Conservation (phyloP, 2,888 invertebrate genomes). For the Agriopis leucophaearia region DNA sequence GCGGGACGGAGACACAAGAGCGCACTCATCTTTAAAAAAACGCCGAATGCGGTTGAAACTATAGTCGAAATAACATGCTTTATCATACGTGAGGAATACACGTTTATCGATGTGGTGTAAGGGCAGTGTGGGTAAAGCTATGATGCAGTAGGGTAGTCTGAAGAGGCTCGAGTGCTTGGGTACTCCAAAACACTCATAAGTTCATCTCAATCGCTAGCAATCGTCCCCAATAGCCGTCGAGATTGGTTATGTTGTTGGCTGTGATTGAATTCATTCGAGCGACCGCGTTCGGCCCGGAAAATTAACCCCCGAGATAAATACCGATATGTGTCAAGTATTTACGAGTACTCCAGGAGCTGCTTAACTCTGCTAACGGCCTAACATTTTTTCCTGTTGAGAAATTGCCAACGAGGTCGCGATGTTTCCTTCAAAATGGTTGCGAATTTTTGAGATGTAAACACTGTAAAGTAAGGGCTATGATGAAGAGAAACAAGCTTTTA, state of each 20-base stretch:
- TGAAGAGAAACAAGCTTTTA: background rate
- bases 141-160: background rate
- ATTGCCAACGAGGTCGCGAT: constrained; percentile 19
- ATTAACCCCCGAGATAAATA: constrained; percentile 77
- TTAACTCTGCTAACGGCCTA: constrained; percentile 35
- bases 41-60: too few relatives aligned
- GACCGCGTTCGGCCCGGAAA: constrained; percentile 68
- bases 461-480: background rate
- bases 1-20: too few relatives aligned
- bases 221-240: constrained; percentile 64
- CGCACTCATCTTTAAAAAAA: too few relatives aligned
- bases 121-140: too few relatives aligned
- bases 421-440: constrained; percentile 18
- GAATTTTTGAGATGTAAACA: constrained; percentile 12
- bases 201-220: constrained; percentile 77
- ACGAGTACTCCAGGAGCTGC: constrained; percentile 53
- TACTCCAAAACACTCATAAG: constrained; percentile 68
- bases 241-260: constrained; percentile 82
- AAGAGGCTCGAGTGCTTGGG: constrained; percentile 43
- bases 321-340: constrained; percentile 73
- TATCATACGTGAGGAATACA: too few relatives aligned
- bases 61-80: too few relatives aligned
- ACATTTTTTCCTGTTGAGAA: constrained; percentile 32
- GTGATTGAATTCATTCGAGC: constrained; percentile 80
- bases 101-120: too few relatives aligned